Percentiles rank a stretch among this genome's conserved stretches.
Evolutionary conservation across 2,888 invertebrate species (phyloP).

Genomic region (Pandemis cinnamomeana): DNA sequence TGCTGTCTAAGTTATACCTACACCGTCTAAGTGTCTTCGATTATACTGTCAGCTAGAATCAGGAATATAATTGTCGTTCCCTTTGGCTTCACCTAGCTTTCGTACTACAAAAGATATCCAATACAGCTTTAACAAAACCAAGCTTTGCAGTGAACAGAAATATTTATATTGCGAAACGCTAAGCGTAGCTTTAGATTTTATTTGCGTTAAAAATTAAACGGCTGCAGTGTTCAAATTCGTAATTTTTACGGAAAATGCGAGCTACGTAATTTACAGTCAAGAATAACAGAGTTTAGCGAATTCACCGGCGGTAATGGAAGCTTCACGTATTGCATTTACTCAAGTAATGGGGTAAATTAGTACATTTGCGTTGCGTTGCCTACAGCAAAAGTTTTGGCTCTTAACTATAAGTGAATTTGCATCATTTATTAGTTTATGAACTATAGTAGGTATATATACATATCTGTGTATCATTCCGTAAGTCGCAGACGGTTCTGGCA

Average conservation of each 20-base stretch:
- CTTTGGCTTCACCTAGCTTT: too few species aligned
- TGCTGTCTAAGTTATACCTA: too few species aligned
- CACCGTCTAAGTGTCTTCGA: background rate
- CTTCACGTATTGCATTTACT: slow-evolving; percentile 7
- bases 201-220: background rate
- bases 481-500: too few species aligned
- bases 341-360: background rate
- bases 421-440: background rate
- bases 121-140: background rate
- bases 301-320: background rate
- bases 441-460: too few species aligned
- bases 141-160: background rate
- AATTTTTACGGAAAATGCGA: background rate
- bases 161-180: background rate
- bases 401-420: background rate
- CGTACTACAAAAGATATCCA: background rate
- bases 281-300: background rate
- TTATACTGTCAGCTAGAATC: too few species aligned
- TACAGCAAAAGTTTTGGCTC: background rate
- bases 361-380: slow-evolving; percentile 2
- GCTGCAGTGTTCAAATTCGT: background rate
- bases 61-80: too few species aligned
- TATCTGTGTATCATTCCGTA: too few species aligned
- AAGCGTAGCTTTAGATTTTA: background rate
- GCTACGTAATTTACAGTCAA: background rate